Base-by-base conservation (phyloP, 2,888 invertebrate species). In the Tenthredo distinguenda region DNA sequence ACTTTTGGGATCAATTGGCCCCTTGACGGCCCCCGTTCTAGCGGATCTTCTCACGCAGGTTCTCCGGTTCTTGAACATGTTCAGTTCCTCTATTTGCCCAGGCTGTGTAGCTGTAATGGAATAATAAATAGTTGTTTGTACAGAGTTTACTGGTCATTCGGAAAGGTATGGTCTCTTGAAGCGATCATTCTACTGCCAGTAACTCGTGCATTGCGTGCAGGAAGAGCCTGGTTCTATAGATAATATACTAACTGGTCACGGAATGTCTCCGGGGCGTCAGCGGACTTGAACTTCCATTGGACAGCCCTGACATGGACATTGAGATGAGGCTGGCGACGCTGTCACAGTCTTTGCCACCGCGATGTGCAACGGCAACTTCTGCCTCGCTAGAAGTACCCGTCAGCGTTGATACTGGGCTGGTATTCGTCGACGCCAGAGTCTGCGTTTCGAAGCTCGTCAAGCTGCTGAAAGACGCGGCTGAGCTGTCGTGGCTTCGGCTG, bases 401-500 rank as follows among this genome's bases (percentile, higher is more conserved):
- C 68, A 98, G 94, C 0, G 98, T 98, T 43, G 98, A 98, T n/a
- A 98, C 96, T 84, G 98, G 98, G 92, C 98, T 98, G 58, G 97
- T 97, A 90, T 98, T 98, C 85, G 96, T 96, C 40, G 97, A 97
- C 81, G 97, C 96, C 83, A 97, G 94, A 0, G 97, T 96, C 87
- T 96, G 96, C 0, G 94, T 94, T 86, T 95, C 95, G 86, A 95
- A 94, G 86, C 95, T 95, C 55, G 94, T 94, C 85, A 95, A 88
- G 21, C 95, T 95, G 76, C 95, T 95, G 86, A 95, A 94, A 37
- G 95, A 95, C 31, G 94, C 94, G 5, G 91, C 90, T 1, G 91
- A 91, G 55, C 91, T 91, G 62, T 93, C 92, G 72, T 91, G 92
- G 72, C 90, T 89, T 26, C 90, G 90, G 5, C 88, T 86, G 76